A percentile compares a stretch with the other conserved stretches of the same genome.
These are phyloP conservation scores for Cossypha niveicapilla DNA, from an alignment of 2,797 vertebrate genomes.

Conservation along the genomic window DNA sequence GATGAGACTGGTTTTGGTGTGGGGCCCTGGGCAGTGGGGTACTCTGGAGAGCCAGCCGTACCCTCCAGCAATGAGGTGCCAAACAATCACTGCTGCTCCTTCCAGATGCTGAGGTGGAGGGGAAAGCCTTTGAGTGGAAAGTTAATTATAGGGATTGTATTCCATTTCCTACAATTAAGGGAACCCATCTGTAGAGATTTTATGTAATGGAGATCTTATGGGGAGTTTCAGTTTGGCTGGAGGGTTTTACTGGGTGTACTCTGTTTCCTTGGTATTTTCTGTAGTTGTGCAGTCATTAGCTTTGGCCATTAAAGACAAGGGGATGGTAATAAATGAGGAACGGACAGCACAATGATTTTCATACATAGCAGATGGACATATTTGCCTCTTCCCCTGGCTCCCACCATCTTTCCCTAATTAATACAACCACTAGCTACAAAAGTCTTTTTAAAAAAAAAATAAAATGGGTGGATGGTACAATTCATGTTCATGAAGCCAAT, in stretches of 20 bases:
- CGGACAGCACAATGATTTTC: background rate
- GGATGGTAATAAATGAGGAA: background rate
- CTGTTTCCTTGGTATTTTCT: background rate
- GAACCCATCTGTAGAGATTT: conserved; percentile 38
- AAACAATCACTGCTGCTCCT: background rate
- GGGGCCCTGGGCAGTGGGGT: background rate
- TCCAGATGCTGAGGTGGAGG: background rate
- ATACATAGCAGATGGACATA: background rate
- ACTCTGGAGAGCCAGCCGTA: fast-evolving
- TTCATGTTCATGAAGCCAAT: background rate
- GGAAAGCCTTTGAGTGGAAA: background rate
- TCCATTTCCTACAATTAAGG: conserved; percentile 46
- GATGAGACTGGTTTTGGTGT: background rate
- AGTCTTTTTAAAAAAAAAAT: fast-evolving
- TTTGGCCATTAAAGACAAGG: background rate
- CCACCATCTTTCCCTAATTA: background rate
- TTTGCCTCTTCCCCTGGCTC: background rate
- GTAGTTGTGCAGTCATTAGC: conserved; percentile 3
- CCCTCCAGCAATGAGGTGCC: background rate
- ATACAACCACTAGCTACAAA: background rate
- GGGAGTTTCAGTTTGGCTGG: conserved; percentile 35
- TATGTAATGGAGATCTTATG: conserved; percentile 50
- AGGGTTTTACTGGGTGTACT: conserved; percentile 2
- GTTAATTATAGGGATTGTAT: conserved; percentile 34
- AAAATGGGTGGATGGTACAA: background rate